These are phyloP conservation scores for Caenorhabditis sinica DNA, from an alignment of 2,888 invertebrate genomes.

Conservation along the genomic window DNA sequence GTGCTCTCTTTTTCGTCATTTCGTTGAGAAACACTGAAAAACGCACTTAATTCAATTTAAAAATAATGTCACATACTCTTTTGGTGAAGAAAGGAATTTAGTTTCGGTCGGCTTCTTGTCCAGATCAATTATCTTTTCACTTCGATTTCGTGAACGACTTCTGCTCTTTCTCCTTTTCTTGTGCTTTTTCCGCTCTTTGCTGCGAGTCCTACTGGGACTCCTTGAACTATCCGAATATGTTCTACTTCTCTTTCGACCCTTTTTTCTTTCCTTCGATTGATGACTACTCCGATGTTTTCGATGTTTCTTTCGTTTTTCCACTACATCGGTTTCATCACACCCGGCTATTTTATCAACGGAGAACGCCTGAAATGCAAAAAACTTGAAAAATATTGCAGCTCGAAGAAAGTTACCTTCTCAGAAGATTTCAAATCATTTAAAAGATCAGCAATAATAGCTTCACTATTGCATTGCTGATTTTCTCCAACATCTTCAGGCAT, in stretches of 20 bases:
- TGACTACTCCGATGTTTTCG: conserved; percentile 40
- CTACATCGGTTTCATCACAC: conserved; percentile 25
- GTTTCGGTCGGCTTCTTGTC: background rate
- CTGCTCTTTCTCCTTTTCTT: conserved; percentile 23
- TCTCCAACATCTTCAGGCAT: background rate
- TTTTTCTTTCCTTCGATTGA: conserved; percentile 50
- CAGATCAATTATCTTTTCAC: too few species aligned
- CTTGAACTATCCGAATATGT: conserved; percentile 29
- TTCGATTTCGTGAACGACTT: conserved; percentile 15
- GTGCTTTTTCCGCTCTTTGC: conserved; percentile 22
- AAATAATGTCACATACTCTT: too few species aligned
- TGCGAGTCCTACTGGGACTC: conserved; percentile 27
- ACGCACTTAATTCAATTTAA: too few species aligned
- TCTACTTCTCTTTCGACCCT: conserved; percentile 35
- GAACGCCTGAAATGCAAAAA: conserved; percentile 57
- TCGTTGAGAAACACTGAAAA: too few species aligned
- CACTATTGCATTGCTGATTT: conserved; percentile 25
- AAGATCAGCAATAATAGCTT: conserved; percentile 61
- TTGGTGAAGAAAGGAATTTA: background rate
- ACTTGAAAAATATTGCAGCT: background rate
- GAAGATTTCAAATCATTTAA: conserved; percentile 60
- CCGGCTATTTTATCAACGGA: conserved; percentile 53
- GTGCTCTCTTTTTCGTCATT: too few species aligned
- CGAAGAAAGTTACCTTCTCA: conserved; percentile 21
- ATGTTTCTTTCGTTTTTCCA: conserved; percentile 30